A percentile compares a stretch with the other conserved stretches of the same genome.
Evolutionary conservation across 2,888 invertebrate genomes (phyloP).

Genomic region (Chromoteleia sp.): DNA sequence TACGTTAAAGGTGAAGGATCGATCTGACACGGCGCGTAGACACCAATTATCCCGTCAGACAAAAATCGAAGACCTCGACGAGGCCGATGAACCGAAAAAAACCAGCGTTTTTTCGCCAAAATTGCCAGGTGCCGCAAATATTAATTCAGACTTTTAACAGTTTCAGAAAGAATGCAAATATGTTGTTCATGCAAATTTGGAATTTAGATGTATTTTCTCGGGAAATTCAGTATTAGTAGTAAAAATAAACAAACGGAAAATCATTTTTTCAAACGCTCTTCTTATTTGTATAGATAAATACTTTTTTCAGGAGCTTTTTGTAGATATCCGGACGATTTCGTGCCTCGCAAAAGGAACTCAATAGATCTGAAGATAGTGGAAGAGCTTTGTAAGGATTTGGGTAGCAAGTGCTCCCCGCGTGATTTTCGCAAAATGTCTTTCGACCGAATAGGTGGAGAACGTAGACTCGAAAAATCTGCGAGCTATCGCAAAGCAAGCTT

Average conservation of each 20-base stretch:
- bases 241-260: background rate
- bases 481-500: conserved; percentile 81
- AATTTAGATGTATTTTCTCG: no score
- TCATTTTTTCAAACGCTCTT: background rate
- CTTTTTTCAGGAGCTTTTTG: conserved; percentile 76
- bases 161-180: no score
- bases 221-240: conserved; percentile 4
- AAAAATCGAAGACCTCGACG: conserved; percentile 90
- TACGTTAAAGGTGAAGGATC: conserved; percentile 87
- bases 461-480: conserved; percentile 78
- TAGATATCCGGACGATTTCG: conserved; percentile 82
- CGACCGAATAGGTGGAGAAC: conserved; percentile 80
- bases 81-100: conserved; percentile 79
- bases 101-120: conserved; percentile 74
- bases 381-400: conserved; percentile 77
- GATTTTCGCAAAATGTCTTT: conserved; percentile 83
- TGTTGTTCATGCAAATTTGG: no score
- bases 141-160: no score
- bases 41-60: conserved; percentile 91
- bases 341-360: conserved; percentile 81
- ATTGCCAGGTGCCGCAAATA: conserved; percentile 73
- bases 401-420: conserved; percentile 78
- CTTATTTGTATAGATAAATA: conserved; percentile 36
- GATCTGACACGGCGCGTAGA: conserved; percentile 89
- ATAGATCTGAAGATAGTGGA: conserved; percentile 81